Percentiles rank a stretch among this genome's conserved stretches.
These are phyloP conservation scores for Butastur rufipennis DNA, from an alignment of 2,113 vertebrate species.

Conservation along the genomic window DNA sequence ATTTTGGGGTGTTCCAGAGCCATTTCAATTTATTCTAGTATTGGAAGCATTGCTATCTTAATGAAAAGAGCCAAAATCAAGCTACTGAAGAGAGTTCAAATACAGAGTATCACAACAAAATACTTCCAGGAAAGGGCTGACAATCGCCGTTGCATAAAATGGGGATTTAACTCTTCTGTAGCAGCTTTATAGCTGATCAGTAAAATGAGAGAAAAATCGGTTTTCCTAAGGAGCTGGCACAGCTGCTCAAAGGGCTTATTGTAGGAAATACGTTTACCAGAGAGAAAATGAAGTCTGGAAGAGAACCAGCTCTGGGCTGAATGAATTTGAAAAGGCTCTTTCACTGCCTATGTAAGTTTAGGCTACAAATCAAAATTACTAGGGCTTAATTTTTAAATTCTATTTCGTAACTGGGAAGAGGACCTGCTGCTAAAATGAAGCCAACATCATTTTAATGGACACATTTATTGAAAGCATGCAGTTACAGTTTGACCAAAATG, in stretches of 20 bases:
- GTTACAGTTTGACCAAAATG: background rate
- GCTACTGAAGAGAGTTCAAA: background rate
- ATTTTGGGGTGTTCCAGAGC: background rate
- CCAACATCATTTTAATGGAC: background rate
- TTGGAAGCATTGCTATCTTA: background rate
- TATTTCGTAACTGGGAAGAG: background rate
- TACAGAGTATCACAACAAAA: background rate
- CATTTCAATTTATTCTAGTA: background rate
- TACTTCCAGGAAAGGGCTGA: background rate
- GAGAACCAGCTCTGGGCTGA: background rate
- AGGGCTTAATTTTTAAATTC: background rate
- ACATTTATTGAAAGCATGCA: background rate
- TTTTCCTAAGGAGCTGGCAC: background rate
- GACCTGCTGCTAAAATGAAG: background rate
- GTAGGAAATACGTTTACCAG: constrained; percentile 4
- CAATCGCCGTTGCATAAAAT: background rate
- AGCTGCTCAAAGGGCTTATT: background rate
- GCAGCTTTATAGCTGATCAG: background rate
- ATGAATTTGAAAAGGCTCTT: constrained; percentile 14
- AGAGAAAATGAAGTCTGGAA: constrained; percentile 16
- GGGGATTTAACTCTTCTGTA: background rate
- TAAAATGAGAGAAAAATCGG: background rate
- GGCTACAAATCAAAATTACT: background rate
- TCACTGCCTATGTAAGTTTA: background rate
- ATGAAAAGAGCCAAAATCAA: background rate